Evolutionary conservation across 2,797 vertebrate genomes (phyloP).

Genomic region (Liasis olivaceus): DNA sequence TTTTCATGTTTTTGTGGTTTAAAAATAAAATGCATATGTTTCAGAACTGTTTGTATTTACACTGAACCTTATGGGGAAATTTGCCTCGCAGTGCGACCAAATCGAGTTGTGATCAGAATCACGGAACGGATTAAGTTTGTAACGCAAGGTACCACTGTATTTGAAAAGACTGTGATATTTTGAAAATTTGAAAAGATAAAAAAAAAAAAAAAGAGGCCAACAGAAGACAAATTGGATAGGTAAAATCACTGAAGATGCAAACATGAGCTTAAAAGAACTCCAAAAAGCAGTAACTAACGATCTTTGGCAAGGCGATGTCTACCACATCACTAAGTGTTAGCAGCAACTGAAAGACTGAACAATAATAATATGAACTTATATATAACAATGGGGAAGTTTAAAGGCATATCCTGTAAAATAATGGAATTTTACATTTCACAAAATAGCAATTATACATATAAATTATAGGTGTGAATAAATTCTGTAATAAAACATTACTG

Average conservation of each 20-base stretch:
- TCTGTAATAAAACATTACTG: not conserved
- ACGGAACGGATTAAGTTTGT: too few species aligned
- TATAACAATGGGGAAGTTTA: not conserved
- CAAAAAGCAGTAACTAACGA: not conserved
- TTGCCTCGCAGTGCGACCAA: too few species aligned
- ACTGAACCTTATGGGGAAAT: too few species aligned
- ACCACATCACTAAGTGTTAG: not conserved
- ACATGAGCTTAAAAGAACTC: not conserved
- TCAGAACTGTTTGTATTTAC: too few species aligned
- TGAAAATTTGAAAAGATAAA: not conserved
- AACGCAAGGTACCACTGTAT: too few species aligned
- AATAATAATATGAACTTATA: not conserved
- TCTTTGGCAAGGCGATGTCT: not conserved
- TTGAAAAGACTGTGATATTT: not conserved
- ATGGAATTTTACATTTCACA: not conserved
- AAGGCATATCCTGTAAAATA: not conserved
- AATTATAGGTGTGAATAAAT: not conserved
- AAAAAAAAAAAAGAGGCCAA: not conserved
- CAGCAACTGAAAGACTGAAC: not conserved
- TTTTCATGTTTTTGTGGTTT: too few species aligned
- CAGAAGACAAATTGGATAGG: not conserved
- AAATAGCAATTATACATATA: not conserved
- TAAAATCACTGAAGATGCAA: not conserved
- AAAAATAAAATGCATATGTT: too few species aligned
- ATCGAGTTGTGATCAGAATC: too few species aligned